Conservation (phyloP, 1,140 invertebrate genomes). For the Belonocnema kinseyi region DNA sequence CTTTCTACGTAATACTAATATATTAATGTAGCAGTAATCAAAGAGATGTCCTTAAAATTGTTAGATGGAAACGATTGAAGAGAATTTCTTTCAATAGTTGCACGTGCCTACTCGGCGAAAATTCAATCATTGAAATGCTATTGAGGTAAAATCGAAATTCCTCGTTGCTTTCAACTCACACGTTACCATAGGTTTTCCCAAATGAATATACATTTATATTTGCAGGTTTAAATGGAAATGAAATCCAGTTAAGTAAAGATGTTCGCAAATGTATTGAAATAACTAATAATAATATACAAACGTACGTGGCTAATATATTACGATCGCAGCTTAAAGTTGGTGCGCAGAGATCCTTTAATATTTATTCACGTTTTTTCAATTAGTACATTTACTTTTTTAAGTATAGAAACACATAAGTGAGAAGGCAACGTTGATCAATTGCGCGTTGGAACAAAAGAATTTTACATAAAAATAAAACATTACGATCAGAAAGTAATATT, state of each 20-base stretch:
- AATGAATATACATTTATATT: slow-evolving; percentile 32
- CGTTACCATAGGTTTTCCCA: slow-evolving; percentile 13
- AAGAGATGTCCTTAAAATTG: slow-evolving; percentile 13
- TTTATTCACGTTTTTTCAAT: too few species aligned
- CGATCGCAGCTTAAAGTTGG: too few species aligned
- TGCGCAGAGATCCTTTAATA: too few species aligned
- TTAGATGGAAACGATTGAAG: slow-evolving; percentile 1
- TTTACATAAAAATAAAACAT: too few species aligned
- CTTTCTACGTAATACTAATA: too few species aligned
- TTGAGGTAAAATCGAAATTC: slow-evolving; percentile 23
- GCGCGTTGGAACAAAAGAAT: too few species aligned
- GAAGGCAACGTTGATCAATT: too few species aligned
- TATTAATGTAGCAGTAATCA: slow-evolving; percentile 9
- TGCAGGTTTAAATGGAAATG: slow-evolving; percentile 31
- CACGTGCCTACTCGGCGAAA: slow-evolving; percentile 3
- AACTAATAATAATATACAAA: too few species aligned
- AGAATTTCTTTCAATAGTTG: slow-evolving; percentile 13
- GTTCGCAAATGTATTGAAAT: slow-evolving; percentile 34
- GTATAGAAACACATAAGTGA: too few species aligned
- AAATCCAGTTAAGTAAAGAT: slow-evolving; percentile 26
- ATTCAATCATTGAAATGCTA: slow-evolving; percentile 29
- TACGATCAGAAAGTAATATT: too few species aligned
- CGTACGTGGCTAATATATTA: too few species aligned
- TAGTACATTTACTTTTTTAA: too few species aligned
- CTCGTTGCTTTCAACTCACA: slow-evolving; percentile 13